These are phyloP conservation scores for Silurus aristotelis DNA, from an alignment of 2,797 vertebrate genomes.

Conservation along the genomic window DNA sequence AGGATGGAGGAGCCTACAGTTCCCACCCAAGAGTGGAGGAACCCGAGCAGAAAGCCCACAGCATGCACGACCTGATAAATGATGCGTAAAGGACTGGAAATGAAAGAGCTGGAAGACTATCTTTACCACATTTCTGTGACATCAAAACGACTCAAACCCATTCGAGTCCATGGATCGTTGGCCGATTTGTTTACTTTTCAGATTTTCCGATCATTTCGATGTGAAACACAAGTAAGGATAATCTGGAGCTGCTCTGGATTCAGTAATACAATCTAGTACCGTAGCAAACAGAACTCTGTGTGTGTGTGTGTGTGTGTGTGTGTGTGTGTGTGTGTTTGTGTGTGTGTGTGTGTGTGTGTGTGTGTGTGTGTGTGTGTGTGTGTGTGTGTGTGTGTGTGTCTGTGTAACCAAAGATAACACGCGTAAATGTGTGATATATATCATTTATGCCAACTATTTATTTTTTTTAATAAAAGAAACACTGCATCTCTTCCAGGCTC, in stretches of 20 bases:
- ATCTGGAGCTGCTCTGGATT: too few relatives aligned
- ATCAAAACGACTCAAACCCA: background rate
- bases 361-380: too few relatives aligned
- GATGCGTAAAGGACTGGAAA: background rate
- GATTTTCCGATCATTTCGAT: too few relatives aligned
- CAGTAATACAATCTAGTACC: too few relatives aligned
- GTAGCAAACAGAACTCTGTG: background rate
- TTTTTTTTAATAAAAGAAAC: background rate
- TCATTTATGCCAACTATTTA: too few relatives aligned
- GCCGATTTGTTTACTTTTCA: background rate
- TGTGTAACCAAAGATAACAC: background rate
- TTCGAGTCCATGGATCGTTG: background rate
- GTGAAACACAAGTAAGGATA: too few relatives aligned
- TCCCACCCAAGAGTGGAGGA: constrained; percentile 64
- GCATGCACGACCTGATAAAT: background rate
- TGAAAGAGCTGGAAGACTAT: too few relatives aligned
- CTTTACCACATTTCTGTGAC: background rate
- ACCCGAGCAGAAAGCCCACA: constrained; percentile 82
- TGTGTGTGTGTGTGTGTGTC: too few relatives aligned
- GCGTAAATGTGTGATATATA: background rate
- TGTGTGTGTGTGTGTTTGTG: too few relatives aligned
- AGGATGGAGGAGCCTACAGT: constrained; percentile 70
- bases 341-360: too few relatives aligned
- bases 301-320: too few relatives aligned
- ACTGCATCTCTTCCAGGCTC: constrained; percentile 65